Conservation (phyloP, 2,797 vertebrate species). For the Falco berigora region DNA sequence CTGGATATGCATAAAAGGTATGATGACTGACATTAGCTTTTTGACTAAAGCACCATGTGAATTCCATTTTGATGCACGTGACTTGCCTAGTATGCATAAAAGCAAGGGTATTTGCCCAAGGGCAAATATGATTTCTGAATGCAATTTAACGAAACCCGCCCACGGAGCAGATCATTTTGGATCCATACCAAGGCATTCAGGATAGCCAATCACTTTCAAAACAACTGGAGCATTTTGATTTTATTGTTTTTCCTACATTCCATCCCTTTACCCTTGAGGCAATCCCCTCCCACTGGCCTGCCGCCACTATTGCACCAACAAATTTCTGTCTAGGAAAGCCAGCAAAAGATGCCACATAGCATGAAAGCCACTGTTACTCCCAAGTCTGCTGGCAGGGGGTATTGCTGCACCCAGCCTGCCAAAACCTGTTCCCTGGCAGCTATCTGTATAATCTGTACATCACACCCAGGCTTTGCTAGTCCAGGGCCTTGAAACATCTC, state of each 20-base stretch:
- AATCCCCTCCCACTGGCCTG: constrained; percentile 64
- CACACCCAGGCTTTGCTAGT: constrained; percentile 63
- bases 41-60: constrained; percentile 24
- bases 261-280: constrained; percentile 73
- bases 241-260: constrained; percentile 67
- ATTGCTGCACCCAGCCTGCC: constrained; percentile 46
- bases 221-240: constrained; percentile 64
- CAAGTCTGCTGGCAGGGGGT: constrained; percentile 66
- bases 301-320: constrained; percentile 49
- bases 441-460: constrained; percentile 46
- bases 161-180: constrained; percentile 36
- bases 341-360: constrained; percentile 45
- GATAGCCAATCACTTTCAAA: constrained; percentile 61
- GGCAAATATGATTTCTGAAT: constrained; percentile 67
- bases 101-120: constrained; percentile 57
- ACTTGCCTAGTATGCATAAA: constrained; percentile 30
- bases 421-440: constrained; percentile 68
- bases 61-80: neutral
- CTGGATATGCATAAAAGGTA: constrained; percentile 45
- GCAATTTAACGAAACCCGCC: constrained; percentile 65
- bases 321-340: constrained; percentile 68
- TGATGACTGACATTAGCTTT: constrained; percentile 47
- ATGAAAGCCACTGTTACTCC: constrained; percentile 57
- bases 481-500: constrained; percentile 64
- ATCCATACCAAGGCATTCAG: constrained; percentile 47